Conservation (phyloP, 1,140 invertebrate genomes). For the Bemisia tabaci region DNA sequence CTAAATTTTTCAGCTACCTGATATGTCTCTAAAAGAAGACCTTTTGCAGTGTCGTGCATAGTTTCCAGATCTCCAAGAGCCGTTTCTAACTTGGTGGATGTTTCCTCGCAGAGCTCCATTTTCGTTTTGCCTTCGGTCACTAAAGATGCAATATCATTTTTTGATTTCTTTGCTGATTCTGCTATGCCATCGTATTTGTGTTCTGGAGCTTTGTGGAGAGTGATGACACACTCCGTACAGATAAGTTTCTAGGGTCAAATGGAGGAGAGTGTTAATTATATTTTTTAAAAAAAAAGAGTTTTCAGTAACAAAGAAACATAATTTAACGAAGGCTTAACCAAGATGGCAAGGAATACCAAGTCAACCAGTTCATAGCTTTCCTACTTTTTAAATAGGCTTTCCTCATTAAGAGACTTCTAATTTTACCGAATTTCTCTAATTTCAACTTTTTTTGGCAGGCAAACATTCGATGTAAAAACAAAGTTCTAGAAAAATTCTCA, state of each 20-base stretch:
- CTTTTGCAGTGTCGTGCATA: constrained; percentile 73
- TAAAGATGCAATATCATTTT: constrained; percentile 56
- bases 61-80: constrained; percentile 69
- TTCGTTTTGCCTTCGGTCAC: constrained; percentile 56
- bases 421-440: too few relatives aligned
- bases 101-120: constrained; percentile 57
- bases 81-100: constrained; percentile 53
- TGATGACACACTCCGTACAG: constrained; percentile 66
- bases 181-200: constrained; percentile 64
- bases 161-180: constrained; percentile 57
- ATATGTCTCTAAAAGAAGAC: constrained; percentile 71
- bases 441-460: too few relatives aligned
- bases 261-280: constrained; percentile 13
- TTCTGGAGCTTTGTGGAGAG: constrained; percentile 59
- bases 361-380: too few relatives aligned
- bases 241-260: constrained; percentile 42
- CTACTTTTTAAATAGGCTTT: too few relatives aligned
- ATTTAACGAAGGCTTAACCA: too few relatives aligned
- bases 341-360: too few relatives aligned
- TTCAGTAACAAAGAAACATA: too few relatives aligned
- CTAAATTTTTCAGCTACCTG: too few relatives aligned
- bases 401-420: too few relatives aligned
- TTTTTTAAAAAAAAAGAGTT: not conserved
- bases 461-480: too few relatives aligned
- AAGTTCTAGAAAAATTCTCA: too few relatives aligned